phyloP scores from a whole-genome alignment of 2,888 invertebrate genomes.

The Drosophila nr. medialis region DNA sequence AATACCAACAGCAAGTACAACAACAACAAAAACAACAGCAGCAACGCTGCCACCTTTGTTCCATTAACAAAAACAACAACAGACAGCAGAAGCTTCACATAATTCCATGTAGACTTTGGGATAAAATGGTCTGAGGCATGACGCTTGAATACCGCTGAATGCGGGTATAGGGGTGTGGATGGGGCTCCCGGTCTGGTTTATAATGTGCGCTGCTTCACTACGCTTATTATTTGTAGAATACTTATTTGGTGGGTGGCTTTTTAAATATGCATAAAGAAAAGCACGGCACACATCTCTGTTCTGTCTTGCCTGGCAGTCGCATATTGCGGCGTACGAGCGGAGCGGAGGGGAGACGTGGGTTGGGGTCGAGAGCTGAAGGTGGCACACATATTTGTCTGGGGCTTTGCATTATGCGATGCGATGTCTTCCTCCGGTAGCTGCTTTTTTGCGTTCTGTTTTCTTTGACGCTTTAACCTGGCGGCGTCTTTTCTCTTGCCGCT shows the following conservation, averaged over 20 bases:
- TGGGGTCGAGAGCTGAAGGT: not conserved
- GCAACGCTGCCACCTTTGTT: conserved; percentile 61
- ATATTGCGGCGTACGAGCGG: conserved; percentile 1
- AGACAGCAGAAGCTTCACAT: conserved; percentile 67
- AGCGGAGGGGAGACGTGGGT: not conserved
- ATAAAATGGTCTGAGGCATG: conserved; percentile 42
- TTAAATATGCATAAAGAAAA: conserved; percentile 69
- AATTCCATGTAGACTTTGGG: conserved; percentile 75
- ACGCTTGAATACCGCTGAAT: conserved; percentile 9
- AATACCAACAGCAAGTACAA: conserved; percentile 58
- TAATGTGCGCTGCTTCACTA: conserved; percentile 74
- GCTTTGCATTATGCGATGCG: conserved; percentile 61
- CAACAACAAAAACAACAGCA: conserved; percentile 22
- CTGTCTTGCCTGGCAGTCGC: conserved; percentile 30
- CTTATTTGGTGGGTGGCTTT: conserved; percentile 69
- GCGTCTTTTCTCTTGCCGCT: conserved; percentile 41
- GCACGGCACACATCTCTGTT: conserved; percentile 54
- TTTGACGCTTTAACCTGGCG: conserved; percentile 45
- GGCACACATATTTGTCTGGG: conserved; percentile 66
- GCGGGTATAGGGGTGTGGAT: not conserved
- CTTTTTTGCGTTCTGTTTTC: conserved; percentile 41
- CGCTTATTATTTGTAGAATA: conserved; percentile 80
- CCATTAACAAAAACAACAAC: conserved; percentile 74
- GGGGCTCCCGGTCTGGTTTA: conserved; percentile 55
- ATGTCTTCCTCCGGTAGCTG: conserved; percentile 29